Base-by-base conservation (phyloP, 2,888 invertebrate genomes). In the Caenorhabditis sp. region DNA sequence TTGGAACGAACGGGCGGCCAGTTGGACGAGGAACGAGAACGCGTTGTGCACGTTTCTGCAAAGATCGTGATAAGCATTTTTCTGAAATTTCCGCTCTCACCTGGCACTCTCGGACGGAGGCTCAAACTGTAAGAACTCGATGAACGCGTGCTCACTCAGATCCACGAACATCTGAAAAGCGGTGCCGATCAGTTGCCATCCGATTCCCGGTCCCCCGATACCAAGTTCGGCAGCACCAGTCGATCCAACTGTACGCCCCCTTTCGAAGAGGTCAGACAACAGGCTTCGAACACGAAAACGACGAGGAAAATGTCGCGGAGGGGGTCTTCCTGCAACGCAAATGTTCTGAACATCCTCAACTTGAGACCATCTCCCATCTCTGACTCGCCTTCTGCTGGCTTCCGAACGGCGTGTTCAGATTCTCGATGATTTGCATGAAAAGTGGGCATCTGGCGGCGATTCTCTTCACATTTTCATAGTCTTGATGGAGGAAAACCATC, bases 201-300 rank as follows among this genome's bases (percentile, higher is more conserved):
- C 1, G 17, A n/a, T 43, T 11, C 20, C 7, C 20, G 17, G 24
- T 24, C 43, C 20, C 22, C 4, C 13, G 6, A 11, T 9, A 66
- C 65, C 61, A 45, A 39, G 35, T 65, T 65, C 2, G 76, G 50
- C 3, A 71, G 43, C n/a, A 77, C 32, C 2, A 71, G 39, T 53
- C 78, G 37, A 48, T 78, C 70, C 30, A 78, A 32, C 58, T 78
- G 78, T 13, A 78, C 50, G 9, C 78, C 78, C 39, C 78, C 78
- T 30, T 63, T 43, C 1, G 52, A 9, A 20, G 52, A 43, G 15
- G 78, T 78, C 20, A 48, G 13, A 11, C 61, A 26, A 20, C 68
- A 66, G 5, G 58, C 22, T 30, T 78, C 78, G 32, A 70, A 59
- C 9, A 74, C 48, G 30, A 74, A 72, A 15, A 65, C 13, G 1